phyloP scores from a whole-genome alignment of 2,888 invertebrate genomes.

The Rhagium mordax region DNA sequence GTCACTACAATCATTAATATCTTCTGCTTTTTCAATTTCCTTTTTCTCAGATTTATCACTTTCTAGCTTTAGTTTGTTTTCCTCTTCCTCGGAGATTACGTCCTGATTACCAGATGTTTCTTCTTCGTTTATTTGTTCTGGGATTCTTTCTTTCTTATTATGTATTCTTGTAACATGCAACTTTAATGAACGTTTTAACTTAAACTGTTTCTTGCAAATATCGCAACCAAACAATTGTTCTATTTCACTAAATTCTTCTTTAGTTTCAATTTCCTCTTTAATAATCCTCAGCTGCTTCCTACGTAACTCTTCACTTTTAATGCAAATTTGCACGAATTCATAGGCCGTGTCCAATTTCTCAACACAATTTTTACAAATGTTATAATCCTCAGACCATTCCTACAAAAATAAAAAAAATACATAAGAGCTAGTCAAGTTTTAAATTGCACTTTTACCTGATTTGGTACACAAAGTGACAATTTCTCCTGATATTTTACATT shows the following conservation, averaged over 20 bases:
- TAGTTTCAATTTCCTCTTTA: constrained; percentile 23
- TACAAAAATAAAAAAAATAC: constrained; percentile 39
- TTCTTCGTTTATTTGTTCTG: background rate
- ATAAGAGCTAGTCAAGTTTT: constrained; percentile 6
- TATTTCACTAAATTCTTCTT: background rate
- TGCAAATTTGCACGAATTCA: constrained; percentile 51
- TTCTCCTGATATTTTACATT: constrained; percentile 49
- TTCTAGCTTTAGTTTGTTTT: constrained; percentile 27
- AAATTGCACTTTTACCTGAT: constrained; percentile 44
- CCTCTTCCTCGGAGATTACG: background rate
- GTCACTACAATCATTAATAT: constrained; percentile 30
- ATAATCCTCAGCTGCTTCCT: constrained; percentile 43
- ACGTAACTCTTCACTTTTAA: constrained; percentile 50
- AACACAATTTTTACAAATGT: constrained; percentile 50
- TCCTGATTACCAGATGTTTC: background rate
- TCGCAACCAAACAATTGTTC: constrained; percentile 50
- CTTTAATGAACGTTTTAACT: constrained; percentile 53
- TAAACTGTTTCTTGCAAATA: constrained; percentile 55
- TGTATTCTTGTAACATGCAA: constrained; percentile 53
- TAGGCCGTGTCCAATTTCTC: constrained; percentile 48
- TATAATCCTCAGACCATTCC: constrained; percentile 50
- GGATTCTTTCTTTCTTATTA: constrained; percentile 31
- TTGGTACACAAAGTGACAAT: constrained; percentile 48
- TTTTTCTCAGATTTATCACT: constrained; percentile 9
- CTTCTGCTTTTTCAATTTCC: constrained; percentile 21